Conservation (phyloP, 2,888 invertebrate genomes). For the Icerya purchasi region DNA sequence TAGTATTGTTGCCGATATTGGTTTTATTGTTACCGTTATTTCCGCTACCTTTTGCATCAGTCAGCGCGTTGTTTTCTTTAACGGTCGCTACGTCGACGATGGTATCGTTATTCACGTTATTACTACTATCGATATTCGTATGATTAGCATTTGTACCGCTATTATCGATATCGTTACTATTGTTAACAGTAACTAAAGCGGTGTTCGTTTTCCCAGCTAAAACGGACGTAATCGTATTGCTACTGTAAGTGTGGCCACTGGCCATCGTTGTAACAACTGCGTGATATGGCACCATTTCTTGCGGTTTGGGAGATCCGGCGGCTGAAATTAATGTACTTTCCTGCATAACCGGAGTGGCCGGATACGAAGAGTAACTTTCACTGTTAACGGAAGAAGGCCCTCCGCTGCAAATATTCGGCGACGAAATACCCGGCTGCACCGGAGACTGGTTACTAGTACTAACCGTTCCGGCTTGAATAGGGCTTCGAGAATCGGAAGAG, state of each 20-base stretch:
- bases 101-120: constrained; percentile 19
- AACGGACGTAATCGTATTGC: constrained; percentile 63
- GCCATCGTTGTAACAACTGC: constrained; percentile 40
- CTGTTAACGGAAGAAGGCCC: constrained; percentile 31
- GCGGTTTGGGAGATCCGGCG: neutral
- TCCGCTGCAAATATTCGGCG: constrained; percentile 28
- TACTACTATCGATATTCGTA: constrained; percentile 1
- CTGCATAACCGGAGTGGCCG: constrained; percentile 8
- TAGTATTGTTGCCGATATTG: neutral
- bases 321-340: neutral
- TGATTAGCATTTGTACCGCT: neutral
- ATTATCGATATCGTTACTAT: constrained; percentile 9
- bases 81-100: constrained; percentile 13
- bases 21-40: neutral
- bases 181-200: constrained; percentile 46
- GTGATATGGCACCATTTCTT: neutral
- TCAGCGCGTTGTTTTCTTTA: neutral
- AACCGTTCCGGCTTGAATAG: constrained; percentile 64
- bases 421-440: constrained; percentile 32
- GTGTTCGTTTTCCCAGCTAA: constrained; percentile 53
- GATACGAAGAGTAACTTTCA: constrained; percentile 17
- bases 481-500: constrained; percentile 38
- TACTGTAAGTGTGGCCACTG: constrained; percentile 50
- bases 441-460: constrained; percentile 64
- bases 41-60: neutral